Base-by-base conservation (phyloP, 2,113 vertebrate genomes). In the human region DNA sequence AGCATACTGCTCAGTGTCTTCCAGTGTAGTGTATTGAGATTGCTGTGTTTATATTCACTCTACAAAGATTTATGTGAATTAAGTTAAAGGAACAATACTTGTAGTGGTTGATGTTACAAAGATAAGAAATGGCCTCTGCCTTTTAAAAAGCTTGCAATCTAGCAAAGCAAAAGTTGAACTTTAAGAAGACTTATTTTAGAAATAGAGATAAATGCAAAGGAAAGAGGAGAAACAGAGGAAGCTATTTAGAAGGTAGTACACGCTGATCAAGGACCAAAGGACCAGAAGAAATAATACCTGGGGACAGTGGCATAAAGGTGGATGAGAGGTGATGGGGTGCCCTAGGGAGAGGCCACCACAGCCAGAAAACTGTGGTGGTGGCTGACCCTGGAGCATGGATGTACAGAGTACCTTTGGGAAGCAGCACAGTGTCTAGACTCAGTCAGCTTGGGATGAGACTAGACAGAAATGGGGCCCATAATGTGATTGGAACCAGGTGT, bases 121-220 rank as follows among this genome's bases (percentile, higher is more conserved):
- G 76, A 55, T n/a, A 87, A 64, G 85, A 84, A 84, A 68, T 84
- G 43, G 17, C 45, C 30, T 43, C 64, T 66, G 32, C 38, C 64
- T 89, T 75, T 84, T 61, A 89, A 55, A 52, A 90, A 83, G 22
- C 86, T 82, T 89, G 30, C 2, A 40, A 1, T 70, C 52, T 30
- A 85, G 73, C 87, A 79, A 86, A 96, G 35, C 83, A 66, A 18
- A 89, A 90, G 22, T 43, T 93, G 81, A 79, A 80, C 48, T 89
- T 92, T 66, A 32, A 32, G 73, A 95, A 76, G 50, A 7, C 82
- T 57, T 73, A 2, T 81, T 86, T 76, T 13, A 70, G 18, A 90
- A 86, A 23, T 75, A 85, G 57, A 95, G 35, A 61, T 85, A 59
- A 81, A 32, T 68, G 32, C 38, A 87, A 66, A 43, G n/a, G 50